phyloP scores from a whole-genome alignment of 2,888 invertebrate genomes.

The Xestia ashworthii region DNA sequence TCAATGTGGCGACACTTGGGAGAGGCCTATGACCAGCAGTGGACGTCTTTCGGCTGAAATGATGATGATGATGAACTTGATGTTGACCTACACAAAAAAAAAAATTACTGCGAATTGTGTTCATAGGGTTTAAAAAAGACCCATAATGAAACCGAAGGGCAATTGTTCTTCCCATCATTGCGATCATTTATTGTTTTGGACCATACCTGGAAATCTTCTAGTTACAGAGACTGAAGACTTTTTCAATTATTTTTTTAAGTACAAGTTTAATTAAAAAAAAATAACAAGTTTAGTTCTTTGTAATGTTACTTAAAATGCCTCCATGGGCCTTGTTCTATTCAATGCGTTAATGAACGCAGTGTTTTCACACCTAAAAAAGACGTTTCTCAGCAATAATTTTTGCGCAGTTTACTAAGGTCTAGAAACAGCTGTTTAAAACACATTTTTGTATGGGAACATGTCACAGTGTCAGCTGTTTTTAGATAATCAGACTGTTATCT shows the following conservation, averaged over 20 bases:
- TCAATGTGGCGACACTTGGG: too few species aligned
- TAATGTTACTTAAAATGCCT: neutral
- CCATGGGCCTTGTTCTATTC: neutral
- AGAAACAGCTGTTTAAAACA: too few species aligned
- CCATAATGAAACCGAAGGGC: neutral
- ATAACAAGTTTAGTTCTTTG: too few species aligned
- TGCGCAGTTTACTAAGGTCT: neutral
- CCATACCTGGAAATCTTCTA: neutral
- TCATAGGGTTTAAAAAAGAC: neutral
- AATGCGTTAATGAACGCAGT: neutral
- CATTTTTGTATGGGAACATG: too few species aligned
- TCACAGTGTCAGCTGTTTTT: too few species aligned
- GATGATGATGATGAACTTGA: too few species aligned
- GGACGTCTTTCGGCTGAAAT: too few species aligned
- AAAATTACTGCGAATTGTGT: accelerated
- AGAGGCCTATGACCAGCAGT: too few species aligned
- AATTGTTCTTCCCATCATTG: neutral
- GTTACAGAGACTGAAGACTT: neutral
- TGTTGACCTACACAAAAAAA: too few species aligned
- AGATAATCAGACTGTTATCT: too few species aligned
- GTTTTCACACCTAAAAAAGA: neutral
- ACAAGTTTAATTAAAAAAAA: too few species aligned
- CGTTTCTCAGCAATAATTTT: neutral
- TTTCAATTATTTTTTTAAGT: neutral
- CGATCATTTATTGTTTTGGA: neutral